Evolutionary conservation across 2,888 invertebrate species (phyloP), one percentile per base, ranked within the genome.

Genomic region (Pterobdella sp.): DNA sequence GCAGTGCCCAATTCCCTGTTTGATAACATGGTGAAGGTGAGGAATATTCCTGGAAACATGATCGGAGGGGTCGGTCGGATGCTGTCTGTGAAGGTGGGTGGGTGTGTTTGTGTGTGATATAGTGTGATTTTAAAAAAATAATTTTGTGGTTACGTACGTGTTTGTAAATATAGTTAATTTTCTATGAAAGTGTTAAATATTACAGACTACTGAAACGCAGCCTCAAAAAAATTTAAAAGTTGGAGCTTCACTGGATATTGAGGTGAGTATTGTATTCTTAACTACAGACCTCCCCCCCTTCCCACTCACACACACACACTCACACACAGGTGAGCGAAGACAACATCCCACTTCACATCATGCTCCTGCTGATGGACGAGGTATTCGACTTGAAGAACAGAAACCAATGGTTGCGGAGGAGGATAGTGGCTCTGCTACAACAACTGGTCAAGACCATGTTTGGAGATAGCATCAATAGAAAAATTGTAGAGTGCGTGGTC

Each of bases 1-100:
- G 90, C 90, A 70, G 90, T 93, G 87, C 93, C 94, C 0, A 93
- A 94, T 81, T 91, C 91, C 79, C 88, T 94, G 77, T 87, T 90
- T 49, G 91, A 89, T 78, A 91, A 92, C 4, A 90, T 93, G 0
- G 91, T 91, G 80, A 74, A 76, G 65, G 89, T 92, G 42, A 73
- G 75, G 37, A 76, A 77, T 63, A 78, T 79, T 29, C 79, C 79
- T 1, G 77, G 74, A 67, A 77, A 77, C 74, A 76, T 79, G 76
- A 65, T 79, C 34, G 79, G 77, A 65, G 78, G 79, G 7, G 74
- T 81, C 22, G 81, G 81, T 64, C 79, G 79, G 74, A 78, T 79
- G 67, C 79, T 81, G 42, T 79, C 78, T 72, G 79, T 79, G 32
- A 77, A 76, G 72, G 77, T 75, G 70, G 52, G 42, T 42, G 42